These are phyloP conservation scores for Pyrochroa serraticornis DNA, from an alignment of 2,888 invertebrate genomes.

Conservation along the genomic window DNA sequence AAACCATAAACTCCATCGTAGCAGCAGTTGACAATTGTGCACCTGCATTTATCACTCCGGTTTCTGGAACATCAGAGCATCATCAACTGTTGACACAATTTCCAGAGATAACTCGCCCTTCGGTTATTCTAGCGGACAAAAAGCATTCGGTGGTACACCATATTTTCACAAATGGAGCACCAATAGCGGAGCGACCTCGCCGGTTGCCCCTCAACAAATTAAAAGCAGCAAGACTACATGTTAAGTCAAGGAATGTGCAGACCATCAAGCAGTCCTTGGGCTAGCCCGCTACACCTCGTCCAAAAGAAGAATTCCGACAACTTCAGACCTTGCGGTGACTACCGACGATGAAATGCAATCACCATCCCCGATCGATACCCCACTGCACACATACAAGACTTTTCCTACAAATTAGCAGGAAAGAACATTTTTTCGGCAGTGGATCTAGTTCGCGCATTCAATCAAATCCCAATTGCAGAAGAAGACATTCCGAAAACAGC, in stretches of 20 bases:
- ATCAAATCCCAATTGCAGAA: slow-evolving; percentile 49
- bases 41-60: background rate
- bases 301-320: no score
- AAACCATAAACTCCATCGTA: no score
- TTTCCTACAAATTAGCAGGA: slow-evolving; percentile 39
- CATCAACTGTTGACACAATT: slow-evolving; percentile 2
- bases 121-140: background rate
- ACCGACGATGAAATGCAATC: background rate
- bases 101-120: slow-evolving; percentile 5
- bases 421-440: slow-evolving; percentile 13
- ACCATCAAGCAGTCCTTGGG: slow-evolving; percentile 46
- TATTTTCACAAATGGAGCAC: slow-evolving; percentile 43
- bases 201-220: slow-evolving; percentile 44
- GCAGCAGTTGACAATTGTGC: background rate
- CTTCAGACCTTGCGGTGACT: no score
- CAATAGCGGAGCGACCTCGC: slow-evolving; percentile 40
- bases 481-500: slow-evolving; percentile 41
- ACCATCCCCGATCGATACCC: slow-evolving; percentile 40
- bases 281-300: slow-evolving; percentile 33
- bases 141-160: slow-evolving; percentile 35
- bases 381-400: slow-evolving; percentile 49
- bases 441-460: slow-evolving; percentile 10
- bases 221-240: slow-evolving; percentile 39
- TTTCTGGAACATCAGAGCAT: background rate
- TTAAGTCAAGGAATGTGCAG: slow-evolving; percentile 39